Evolutionary conservation across 2,797 vertebrate genomes (phyloP).

Genomic region (Eidolon dupreanum): DNA sequence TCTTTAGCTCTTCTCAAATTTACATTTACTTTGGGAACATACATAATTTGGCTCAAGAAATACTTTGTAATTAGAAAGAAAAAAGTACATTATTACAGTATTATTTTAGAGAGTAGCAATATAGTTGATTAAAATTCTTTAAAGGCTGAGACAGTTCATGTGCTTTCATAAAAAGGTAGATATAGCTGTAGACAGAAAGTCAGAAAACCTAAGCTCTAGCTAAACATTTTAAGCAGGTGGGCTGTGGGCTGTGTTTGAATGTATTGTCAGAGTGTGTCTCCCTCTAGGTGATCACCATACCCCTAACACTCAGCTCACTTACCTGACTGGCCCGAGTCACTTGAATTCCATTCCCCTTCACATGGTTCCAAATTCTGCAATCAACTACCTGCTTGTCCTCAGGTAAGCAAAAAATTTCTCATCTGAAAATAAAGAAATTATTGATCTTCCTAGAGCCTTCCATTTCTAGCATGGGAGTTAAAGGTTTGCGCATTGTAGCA

Average conservation of each 20-base stretch:
- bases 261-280: neutral
- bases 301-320: neutral
- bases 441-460: neutral
- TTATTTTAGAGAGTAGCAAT: neutral
- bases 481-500: neutral
- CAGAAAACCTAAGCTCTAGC: neutral
- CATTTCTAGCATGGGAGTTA: neutral
- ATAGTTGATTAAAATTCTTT: neutral
- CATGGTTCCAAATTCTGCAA: neutral
- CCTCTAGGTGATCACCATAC: too few species aligned
- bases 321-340: neutral
- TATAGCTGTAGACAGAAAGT: neutral
- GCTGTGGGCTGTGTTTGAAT: neutral
- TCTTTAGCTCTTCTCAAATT: constrained; percentile 31
- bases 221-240: neutral
- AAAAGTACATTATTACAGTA: neutral
- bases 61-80: constrained; percentile 16
- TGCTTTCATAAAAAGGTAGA: neutral
- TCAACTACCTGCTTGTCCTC: neutral
- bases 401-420: neutral
- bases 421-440: neutral
- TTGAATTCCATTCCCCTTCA: neutral
- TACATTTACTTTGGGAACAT: neutral
- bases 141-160: neutral
- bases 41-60: constrained; percentile 18